Evolutionary conservation across 2,797 vertebrate species (phyloP).

Genomic region (Melanogrammus aeglefinus): DNA sequence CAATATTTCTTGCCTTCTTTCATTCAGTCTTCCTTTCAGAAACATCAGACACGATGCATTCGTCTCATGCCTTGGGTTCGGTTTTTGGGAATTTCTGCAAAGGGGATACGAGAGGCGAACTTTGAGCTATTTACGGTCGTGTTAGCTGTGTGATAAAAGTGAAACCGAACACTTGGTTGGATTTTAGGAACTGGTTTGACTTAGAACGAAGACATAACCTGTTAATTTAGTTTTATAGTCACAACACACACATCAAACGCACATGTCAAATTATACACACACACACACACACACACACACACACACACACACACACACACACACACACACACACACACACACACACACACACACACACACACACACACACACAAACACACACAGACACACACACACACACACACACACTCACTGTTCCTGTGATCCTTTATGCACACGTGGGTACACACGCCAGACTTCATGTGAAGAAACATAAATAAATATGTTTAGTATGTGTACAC

Average conservation of each 20-base stretch:
- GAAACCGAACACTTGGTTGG: neutral
- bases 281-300: neutral
- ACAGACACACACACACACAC: too few species aligned
- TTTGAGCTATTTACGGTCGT: too few species aligned
- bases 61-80: neutral
- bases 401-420: neutral
- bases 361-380: too few species aligned
- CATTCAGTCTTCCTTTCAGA: neutral
- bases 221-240: slow-evolving; percentile 18
- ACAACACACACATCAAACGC: neutral
- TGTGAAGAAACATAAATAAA: neutral
- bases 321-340: neutral
- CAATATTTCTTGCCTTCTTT: neutral
- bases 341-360: neutral
- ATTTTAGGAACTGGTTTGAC: slow-evolving; percentile 30
- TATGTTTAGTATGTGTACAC: neutral
- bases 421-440: neutral
- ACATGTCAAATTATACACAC: too few species aligned
- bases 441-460: neutral
- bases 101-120: too few species aligned
- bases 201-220: slow-evolving; percentile 23
- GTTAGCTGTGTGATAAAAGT: neutral
- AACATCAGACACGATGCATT: neutral
- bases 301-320: too few species aligned
- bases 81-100: neutral